phyloP scores from a whole-genome alignment of 1,140 invertebrate genomes.

The roundworm (Caenorhabditis elegans) region DNA sequence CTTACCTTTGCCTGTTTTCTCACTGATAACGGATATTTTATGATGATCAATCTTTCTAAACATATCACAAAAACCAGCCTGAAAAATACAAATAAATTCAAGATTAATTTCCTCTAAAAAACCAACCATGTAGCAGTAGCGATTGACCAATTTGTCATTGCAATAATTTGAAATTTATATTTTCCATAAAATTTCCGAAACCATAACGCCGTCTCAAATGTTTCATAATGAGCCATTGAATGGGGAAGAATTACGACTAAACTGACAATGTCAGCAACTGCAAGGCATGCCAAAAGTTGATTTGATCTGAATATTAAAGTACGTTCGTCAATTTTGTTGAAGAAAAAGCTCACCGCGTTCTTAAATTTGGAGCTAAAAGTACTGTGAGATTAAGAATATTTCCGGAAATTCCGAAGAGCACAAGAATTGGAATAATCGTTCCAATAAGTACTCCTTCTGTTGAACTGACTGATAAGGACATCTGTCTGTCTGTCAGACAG shows the following conservation, averaged over 20 bases:
- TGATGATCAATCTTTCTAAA: constrained; percentile 48
- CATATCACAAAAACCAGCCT: constrained; percentile 51
- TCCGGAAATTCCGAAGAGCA: constrained; percentile 45
- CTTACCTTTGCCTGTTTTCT: constrained; percentile 37
- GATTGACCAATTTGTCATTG: constrained; percentile 48
- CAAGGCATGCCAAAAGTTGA: constrained; percentile 44
- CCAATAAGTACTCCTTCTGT: constrained; percentile 39
- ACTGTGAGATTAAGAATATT: constrained; percentile 51
- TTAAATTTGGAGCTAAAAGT: constrained; percentile 40
- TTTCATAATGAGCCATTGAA: constrained; percentile 46
- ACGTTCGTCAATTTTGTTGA: background rate
- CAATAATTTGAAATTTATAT: constrained; percentile 48
- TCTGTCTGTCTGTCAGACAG: constrained; percentile 39
- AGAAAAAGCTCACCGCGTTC: constrained; percentile 29
- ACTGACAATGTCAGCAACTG: constrained; percentile 50
- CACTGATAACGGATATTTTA: constrained; percentile 46
- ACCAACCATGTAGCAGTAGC: constrained; percentile 51
- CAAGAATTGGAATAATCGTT: constrained; percentile 39
- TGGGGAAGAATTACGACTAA: constrained; percentile 51
- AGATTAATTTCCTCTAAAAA: no score
- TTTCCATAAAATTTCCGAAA: constrained; percentile 48
- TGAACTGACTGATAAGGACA: constrained; percentile 27
- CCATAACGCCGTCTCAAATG: constrained; percentile 41
- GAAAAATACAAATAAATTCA: no score
- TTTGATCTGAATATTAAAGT: constrained; percentile 43